These are phyloP conservation scores for Oxyscelio sp. DNA, from an alignment of 2,888 invertebrate genomes.

Conservation along the genomic window DNA sequence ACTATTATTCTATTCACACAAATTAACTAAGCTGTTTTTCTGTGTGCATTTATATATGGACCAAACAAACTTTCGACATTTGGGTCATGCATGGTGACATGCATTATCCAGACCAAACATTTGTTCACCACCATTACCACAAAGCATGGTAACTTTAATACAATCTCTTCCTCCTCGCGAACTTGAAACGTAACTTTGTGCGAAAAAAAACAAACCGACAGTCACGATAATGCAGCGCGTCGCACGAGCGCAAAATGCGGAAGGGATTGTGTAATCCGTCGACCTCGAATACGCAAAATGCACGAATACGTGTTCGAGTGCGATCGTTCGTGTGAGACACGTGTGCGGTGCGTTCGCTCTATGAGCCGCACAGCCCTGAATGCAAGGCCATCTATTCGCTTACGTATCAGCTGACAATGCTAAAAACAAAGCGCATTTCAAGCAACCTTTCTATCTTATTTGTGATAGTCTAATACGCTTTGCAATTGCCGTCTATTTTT, in stretches of 20 bases:
- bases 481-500: background rate
- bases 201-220: constrained; percentile 20
- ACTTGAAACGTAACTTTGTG: too few relatives aligned
- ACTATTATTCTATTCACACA: too few relatives aligned
- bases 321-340: constrained; percentile 60
- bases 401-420: constrained; percentile 75
- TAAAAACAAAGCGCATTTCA: constrained; percentile 69
- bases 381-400: constrained; percentile 75
- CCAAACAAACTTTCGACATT: too few relatives aligned
- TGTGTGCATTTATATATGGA: too few relatives aligned
- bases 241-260: constrained; percentile 67
- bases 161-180: too few relatives aligned
- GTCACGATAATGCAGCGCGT: constrained; percentile 40
- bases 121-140: too few relatives aligned
- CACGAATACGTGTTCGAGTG: constrained; percentile 62
- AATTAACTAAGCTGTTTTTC: too few relatives aligned
- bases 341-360: constrained; percentile 51
- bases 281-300: constrained; percentile 75
- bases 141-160: too few relatives aligned
- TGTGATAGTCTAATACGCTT: constrained; percentile 31
- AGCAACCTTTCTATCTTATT: constrained; percentile 62
- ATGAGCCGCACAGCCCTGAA: constrained; percentile 70
- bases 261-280: constrained; percentile 76
- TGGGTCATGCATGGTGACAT: too few relatives aligned
- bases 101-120: too few relatives aligned